Base-by-base conservation (phyloP, 2,113 vertebrate species). In the Heloderma charlesbogerti region DNA sequence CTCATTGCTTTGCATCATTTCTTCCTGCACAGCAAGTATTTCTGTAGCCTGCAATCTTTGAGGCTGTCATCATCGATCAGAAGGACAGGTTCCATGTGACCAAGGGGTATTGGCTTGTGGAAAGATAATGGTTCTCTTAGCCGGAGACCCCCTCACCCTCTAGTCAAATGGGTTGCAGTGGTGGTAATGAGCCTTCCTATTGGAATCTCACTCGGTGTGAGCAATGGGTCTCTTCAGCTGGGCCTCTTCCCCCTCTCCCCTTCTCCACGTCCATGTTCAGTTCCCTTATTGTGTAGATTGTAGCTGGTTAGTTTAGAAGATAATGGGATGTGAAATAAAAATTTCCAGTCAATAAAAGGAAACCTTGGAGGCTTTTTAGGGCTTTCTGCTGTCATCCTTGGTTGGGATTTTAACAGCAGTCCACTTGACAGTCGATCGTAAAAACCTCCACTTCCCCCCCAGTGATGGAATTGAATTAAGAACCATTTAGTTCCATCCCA, bases 1-100 rank as follows among this genome's bases (percentile, higher is more conserved):
- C 79, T 91, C 95, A 95, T 94, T 95, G 94, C 95, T 95, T 95
- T 94, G 94, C 96, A 95, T 97, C 95, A 95, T 96, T 95, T 95
- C 95, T 96, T 96, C 96, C 92, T 81, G 89, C 90, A 79, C 88
- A 93, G 94, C 95, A 92, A 95, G 94, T 71, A 94, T 92, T 95
- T 96, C 93, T 93, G 90, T 92, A 93, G 89, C 92, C 94, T 92
- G 91, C 91, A 92, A 94, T 95, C 94, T 94, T 94, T 86, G 60
- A 94, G 69, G 90, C 2, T 82, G 88, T 0, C 63, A 88, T 95
- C 92, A 94, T 94, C 92, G 95, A 95, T 94, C 93, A 95, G 80
- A 25, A 0, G 37, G 10, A 80, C 63, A 0, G 0, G 78, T 91
- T 92, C 71, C 78, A 18, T 0, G 0, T 72, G 93, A 90, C 89